A percentile compares a stretch with the other conserved stretches of the same genome.
Conservation (phyloP, 2,113 vertebrate genomes). For the Notarius quadriscutis region DNA sequence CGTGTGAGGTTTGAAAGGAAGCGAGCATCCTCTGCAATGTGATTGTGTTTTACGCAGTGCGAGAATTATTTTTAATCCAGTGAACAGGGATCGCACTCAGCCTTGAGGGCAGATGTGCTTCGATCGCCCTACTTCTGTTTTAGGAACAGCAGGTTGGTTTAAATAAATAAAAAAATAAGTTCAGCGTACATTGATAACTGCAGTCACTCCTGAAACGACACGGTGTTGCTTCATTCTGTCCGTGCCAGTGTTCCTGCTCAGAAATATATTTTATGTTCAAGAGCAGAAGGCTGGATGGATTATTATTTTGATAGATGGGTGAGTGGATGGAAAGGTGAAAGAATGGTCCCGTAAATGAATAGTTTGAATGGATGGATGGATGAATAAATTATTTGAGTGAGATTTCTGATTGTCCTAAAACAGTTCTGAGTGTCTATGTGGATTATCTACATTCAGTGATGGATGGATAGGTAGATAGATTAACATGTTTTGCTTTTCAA, state of each 20-base stretch:
- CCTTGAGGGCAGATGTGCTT: not conserved
- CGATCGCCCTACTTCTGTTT: not conserved
- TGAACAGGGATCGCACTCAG: not conserved
- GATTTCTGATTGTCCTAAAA: no score
- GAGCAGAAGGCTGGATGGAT: not conserved
- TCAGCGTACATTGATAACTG: not conserved
- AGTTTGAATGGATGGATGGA: not conserved
- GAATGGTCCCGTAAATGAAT: not conserved
- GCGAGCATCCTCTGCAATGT: not conserved
- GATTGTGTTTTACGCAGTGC: conserved; percentile 3
- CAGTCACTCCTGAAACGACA: not conserved
- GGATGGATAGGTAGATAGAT: no score
- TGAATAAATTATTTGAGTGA: not conserved
- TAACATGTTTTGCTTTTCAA: no score
- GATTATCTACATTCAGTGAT: not conserved
- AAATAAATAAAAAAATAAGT: not conserved
- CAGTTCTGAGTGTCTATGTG: no score
- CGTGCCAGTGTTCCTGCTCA: not conserved
- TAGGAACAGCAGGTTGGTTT: not conserved
- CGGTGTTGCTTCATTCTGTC: not conserved
- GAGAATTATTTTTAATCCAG: conserved; percentile 6
- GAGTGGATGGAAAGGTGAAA: not conserved
- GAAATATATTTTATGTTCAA: not conserved
- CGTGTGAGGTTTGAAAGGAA: not conserved
- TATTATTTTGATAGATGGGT: not conserved